Conservation (phyloP, 2,797 vertebrate species). For the Darevskia nairensis region DNA sequence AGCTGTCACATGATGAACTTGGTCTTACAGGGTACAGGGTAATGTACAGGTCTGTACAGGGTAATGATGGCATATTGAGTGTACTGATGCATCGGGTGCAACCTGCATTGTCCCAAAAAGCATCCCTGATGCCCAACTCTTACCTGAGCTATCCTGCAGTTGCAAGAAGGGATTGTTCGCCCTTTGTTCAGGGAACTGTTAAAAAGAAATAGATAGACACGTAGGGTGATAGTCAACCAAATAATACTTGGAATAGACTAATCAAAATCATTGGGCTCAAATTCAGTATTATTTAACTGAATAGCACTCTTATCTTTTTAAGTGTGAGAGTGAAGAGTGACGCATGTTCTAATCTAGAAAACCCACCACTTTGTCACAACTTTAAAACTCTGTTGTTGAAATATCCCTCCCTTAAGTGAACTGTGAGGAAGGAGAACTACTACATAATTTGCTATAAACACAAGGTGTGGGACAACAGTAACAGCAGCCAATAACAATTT, state of each 20-base stretch:
- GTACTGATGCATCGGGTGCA: not conserved
- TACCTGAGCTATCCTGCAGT: not conserved
- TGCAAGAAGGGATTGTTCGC: not conserved
- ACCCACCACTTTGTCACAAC: not conserved
- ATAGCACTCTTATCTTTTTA: not conserved
- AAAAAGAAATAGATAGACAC: not conserved
- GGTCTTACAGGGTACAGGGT: too few relatives aligned
- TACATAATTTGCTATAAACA: not conserved
- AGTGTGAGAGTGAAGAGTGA: not conserved
- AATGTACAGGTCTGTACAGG: too few relatives aligned
- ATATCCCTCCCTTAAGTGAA: not conserved
- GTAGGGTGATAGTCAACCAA: too few relatives aligned
- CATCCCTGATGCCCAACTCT: not conserved
- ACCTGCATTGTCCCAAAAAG: not conserved
- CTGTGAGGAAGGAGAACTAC: not conserved
- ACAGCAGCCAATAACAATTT: not conserved
- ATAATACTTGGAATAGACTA: too few relatives aligned
- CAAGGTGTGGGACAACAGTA: not conserved
- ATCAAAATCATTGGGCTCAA: too few relatives aligned
- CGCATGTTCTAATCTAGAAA: not conserved
- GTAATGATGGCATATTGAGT: not conserved
- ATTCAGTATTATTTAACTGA: too few relatives aligned
- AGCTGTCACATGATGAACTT: too few relatives aligned
- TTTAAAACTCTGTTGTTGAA: not conserved
- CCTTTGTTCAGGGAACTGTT: not conserved